Percentiles rank a stretch among this genome's conserved stretches.
Evolutionary conservation across 2,888 invertebrate species (phyloP).

Genomic region (Flabesymbios commensalis): DNA sequence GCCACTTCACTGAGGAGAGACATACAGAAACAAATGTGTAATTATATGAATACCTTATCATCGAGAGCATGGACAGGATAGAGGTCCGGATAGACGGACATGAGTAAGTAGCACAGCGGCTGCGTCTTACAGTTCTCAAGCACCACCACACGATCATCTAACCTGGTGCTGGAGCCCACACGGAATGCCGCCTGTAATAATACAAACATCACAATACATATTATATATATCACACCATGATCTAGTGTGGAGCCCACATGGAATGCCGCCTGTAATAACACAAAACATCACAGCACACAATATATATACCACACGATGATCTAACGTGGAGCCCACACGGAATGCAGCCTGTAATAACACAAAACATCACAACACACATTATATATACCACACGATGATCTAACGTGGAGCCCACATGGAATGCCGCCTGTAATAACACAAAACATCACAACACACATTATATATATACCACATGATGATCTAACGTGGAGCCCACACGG

Average conservation of each 20-base stretch:
- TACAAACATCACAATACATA: background rate
- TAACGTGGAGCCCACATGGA: slow-evolving; percentile 82
- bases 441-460: background rate
- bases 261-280: slow-evolving; percentile 74
- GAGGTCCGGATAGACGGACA: slow-evolving; percentile 87
- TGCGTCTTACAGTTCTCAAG: slow-evolving; percentile 92
- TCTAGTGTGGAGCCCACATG: slow-evolving; percentile 86
- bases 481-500: slow-evolving; percentile 83
- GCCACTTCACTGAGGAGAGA: no score
- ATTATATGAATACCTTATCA: slow-evolving; percentile 65
- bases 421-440: slow-evolving; percentile 71
- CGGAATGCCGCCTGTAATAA: slow-evolving; percentile 78
- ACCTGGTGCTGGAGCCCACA: slow-evolving; percentile 80
- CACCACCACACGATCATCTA: slow-evolving; percentile 90
- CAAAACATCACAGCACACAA: background rate
- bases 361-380: background rate
- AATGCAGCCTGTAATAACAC: slow-evolving; percentile 71
- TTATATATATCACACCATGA: slow-evolving; percentile 88
- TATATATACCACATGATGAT: slow-evolving; percentile 91
- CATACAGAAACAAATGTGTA: no score
- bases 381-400: slow-evolving; percentile 94
- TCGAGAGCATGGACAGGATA: slow-evolving; percentile 82
- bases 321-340: slow-evolving; percentile 83
- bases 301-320: slow-evolving; percentile 91
- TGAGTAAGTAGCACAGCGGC: slow-evolving; percentile 80